Conservation (phyloP, 2,888 invertebrate genomes). For the Mimachlamys varia region DNA sequence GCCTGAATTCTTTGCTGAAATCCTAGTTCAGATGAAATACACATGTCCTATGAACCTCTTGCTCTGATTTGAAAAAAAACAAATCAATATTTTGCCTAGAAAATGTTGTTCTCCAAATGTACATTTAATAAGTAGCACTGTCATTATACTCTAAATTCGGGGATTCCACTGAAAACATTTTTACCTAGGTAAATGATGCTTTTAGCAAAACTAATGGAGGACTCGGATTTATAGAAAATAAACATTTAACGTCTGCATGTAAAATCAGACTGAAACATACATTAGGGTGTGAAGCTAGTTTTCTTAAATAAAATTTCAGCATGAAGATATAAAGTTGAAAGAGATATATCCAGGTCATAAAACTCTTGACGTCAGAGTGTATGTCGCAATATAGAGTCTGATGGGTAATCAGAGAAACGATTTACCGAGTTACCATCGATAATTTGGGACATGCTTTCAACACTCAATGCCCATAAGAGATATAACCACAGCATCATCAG, state of each 20-base stretch:
- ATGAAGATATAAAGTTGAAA: not conserved
- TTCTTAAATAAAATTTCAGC: not conserved
- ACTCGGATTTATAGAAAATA: not conserved
- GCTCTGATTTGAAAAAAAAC: no score
- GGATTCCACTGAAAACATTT: no score
- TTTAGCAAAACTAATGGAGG: not conserved
- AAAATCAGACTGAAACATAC: not conserved
- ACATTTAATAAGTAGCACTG: no score
- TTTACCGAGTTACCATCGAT: not conserved
- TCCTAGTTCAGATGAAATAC: no score
- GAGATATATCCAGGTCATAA: not conserved
- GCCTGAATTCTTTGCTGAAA: no score
- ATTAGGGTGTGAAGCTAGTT: not conserved
- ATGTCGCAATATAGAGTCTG: not conserved
- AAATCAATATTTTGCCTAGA: no score
- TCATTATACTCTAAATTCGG: no score
- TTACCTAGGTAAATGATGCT: not conserved
- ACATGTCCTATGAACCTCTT: no score
- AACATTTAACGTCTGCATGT: not conserved
- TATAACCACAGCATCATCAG: not conserved
- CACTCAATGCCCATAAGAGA: not conserved
- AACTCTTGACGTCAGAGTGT: not conserved
- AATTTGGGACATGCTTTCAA: not conserved
- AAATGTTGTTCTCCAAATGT: no score
- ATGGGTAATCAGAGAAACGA: not conserved